Conservation (phyloP, 2,888 invertebrate species). For the Amphipyra tragopoginis region DNA sequence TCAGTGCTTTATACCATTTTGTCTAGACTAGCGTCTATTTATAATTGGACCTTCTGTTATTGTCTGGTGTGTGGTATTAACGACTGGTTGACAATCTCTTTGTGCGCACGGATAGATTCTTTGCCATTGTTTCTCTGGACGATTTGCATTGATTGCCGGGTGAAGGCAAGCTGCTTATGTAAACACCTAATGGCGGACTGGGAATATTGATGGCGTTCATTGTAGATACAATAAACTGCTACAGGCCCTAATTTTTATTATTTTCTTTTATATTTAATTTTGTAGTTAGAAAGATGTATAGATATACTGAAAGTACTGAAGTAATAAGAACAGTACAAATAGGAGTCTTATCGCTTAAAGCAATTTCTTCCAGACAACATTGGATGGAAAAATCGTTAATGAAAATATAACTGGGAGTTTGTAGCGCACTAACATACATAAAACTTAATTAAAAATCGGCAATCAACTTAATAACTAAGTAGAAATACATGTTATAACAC, state of each 20-base stretch:
- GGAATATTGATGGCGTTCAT: conserved; percentile 2
- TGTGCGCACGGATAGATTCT: conserved; percentile 47
- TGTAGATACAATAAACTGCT: not conserved
- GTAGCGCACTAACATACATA: too few species aligned
- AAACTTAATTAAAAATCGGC: too few species aligned
- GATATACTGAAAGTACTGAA: too few species aligned
- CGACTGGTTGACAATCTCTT: conserved; percentile 45
- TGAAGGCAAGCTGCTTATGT: conserved; percentile 16
- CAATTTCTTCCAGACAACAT: too few species aligned
- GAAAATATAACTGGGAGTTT: too few species aligned
- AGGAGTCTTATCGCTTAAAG: too few species aligned
- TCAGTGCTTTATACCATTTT: not conserved
- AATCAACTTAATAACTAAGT: too few species aligned
- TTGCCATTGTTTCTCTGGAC: conserved; percentile 45
- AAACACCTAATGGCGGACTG: conserved; percentile 37
- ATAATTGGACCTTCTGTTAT: not conserved
- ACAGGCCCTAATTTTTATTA: not conserved
- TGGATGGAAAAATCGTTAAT: too few species aligned
- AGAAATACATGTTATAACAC: too few species aligned
- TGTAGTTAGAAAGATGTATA: too few species aligned
- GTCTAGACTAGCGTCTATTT: not conserved
- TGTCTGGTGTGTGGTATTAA: not conserved
- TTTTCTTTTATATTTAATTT: too few species aligned
- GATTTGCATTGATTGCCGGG: conserved; percentile 51
- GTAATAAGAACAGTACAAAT: too few species aligned